phyloP scores from a whole-genome alignment of 2,797 vertebrate species.

The Lacerta agilis region DNA sequence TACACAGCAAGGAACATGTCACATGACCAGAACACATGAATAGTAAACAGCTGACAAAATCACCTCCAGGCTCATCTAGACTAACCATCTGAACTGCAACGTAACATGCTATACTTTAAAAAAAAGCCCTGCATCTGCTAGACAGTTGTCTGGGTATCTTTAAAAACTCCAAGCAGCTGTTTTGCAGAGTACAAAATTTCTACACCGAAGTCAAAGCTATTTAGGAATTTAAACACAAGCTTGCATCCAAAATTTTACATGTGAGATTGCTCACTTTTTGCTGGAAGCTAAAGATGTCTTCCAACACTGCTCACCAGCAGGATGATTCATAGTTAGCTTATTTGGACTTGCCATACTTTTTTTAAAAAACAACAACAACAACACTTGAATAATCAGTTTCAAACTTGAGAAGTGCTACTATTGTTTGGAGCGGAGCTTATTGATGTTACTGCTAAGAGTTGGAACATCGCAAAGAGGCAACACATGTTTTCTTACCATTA shows the following conservation, averaged over 20 bases:
- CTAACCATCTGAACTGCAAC: not conserved
- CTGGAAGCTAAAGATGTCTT: slow-evolving; percentile 32
- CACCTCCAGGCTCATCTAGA: not conserved
- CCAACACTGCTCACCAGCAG: slow-evolving; percentile 29
- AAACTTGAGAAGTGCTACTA: slow-evolving; percentile 16
- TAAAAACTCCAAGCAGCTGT: not conserved
- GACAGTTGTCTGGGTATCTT: not conserved
- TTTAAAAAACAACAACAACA: too few species aligned
- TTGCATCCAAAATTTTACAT: not conserved
- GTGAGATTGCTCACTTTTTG: not conserved
- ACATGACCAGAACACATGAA: not conserved
- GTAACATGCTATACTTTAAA: not conserved
- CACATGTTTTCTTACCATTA: not conserved
- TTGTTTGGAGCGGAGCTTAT: not conserved
- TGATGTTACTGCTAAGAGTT: not conserved
- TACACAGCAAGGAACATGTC: not conserved
- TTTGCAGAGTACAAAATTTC: not conserved
- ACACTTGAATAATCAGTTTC: slow-evolving; percentile 36
- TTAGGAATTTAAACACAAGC: not conserved
- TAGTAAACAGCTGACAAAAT: not conserved
- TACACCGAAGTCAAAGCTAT: too few species aligned
- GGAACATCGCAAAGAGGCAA: not conserved
- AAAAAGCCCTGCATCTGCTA: not conserved
- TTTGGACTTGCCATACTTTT: slow-evolving; percentile 2
- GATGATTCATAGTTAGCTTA: slow-evolving; percentile 18